Percentiles rank a stretch among this genome's conserved stretches.
Conservation (phyloP, 2,113 vertebrate genomes). For the Xenopus laevis region DNA sequence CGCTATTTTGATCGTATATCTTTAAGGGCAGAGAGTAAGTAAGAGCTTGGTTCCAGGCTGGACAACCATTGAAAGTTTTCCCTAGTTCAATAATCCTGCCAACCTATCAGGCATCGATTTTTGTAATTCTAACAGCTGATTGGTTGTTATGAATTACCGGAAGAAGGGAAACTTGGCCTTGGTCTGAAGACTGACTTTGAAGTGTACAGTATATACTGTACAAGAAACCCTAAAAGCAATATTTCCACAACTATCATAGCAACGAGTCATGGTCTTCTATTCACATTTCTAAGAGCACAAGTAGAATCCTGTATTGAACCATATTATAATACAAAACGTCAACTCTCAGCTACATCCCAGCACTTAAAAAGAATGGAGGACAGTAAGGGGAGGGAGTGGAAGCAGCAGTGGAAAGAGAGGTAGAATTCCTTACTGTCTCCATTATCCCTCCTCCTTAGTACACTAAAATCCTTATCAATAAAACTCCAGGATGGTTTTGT, state of each 20-base stretch:
- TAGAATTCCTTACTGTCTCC: conserved; percentile 12
- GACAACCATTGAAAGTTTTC: too few species aligned
- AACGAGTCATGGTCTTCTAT: neutral
- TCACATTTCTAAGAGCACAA: conserved; percentile 3
- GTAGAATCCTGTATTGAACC: too few species aligned
- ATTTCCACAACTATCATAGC: neutral
- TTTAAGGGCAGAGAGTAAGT: too few species aligned
- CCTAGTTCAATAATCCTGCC: too few species aligned
- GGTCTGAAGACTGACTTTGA: neutral
- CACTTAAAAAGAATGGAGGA: neutral
- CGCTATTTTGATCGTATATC: too few species aligned
- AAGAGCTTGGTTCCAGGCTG: too few species aligned
- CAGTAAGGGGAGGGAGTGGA: neutral
- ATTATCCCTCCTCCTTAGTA: neutral
- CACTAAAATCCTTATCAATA: conserved; percentile 22
- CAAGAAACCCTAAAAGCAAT: neutral
- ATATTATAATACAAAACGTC: conserved; percentile 14
- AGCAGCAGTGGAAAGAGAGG: conserved; percentile 6
- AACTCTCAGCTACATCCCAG: neutral
- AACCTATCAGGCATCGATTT: too few species aligned
- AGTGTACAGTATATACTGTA: conserved; percentile 9
- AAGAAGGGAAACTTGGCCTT: neutral
- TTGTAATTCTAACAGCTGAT: too few species aligned
- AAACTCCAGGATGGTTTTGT: conserved; percentile 9
- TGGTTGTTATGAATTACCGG: too few species aligned